Base-by-base conservation (phyloP, 2,888 invertebrate genomes). In the Steromphala cineraria region DNA sequence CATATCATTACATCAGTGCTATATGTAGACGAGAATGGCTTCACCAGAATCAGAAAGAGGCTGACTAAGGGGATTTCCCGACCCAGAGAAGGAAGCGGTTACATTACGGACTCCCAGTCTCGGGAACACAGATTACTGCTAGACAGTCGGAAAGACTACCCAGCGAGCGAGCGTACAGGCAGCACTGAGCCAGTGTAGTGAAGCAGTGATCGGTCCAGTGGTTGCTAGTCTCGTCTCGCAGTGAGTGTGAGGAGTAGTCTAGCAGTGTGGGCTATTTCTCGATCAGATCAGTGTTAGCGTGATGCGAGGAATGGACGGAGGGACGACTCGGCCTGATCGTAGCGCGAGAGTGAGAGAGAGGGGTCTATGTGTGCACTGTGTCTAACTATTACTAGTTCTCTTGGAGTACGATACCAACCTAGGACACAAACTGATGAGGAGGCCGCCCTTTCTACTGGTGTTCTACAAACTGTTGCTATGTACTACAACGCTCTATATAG, bases 31-130 rank as follows among this genome's bases (percentile, higher is more conserved):
- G 46, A 13, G 46, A 46, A 46, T 46, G 46, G 46, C 13, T 46
- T 46, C 46, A 46, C 31, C 28, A 71, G 19, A 36, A 8, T 36
- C 31, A 71, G 71, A 31, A n/a, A 71, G 71, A 71, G 71, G 71
- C 71, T 71, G 71, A 71, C 8, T 10, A 31, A 36, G 71, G 71
- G 71, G 71, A 71, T 31, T 71, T 71, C 71, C 71, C 71, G 40
- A 17, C 40, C 40, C 10, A 40, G 46, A 10, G 13, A 5, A 40
- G 40, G 71, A 28, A 40, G 28, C 71, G 19, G 28, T 71, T 71
- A 31, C 71, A 71, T 36, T 71, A 40, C 36, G 5, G 46, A 13
- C 46, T 46, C 46, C 13, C 46, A 10, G 46, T 46, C 10, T 46
- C 46, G 46, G 10, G 46, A 46, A 46, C 10, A 5, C 10, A 46